Conservation (phyloP, 2,113 vertebrate genomes). For the Tinamus guttatus region DNA sequence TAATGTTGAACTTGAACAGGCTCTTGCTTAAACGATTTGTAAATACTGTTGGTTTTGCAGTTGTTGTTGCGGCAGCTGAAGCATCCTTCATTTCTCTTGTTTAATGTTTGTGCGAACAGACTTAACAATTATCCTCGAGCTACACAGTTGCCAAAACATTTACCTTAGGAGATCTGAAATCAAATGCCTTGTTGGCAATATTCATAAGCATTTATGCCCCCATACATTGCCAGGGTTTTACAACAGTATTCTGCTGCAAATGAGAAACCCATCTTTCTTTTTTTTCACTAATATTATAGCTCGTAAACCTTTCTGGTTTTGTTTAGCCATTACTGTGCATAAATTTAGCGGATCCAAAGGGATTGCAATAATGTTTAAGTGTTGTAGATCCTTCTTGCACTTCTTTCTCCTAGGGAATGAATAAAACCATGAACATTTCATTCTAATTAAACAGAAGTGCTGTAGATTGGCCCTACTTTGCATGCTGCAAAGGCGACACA, state of each 20-base stretch:
- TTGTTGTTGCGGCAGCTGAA: background rate
- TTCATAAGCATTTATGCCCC: background rate
- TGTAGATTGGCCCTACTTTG: background rate
- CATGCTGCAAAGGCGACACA: background rate
- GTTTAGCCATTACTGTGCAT: background rate
- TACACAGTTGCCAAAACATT: background rate
- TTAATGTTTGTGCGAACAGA: background rate
- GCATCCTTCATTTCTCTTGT: background rate
- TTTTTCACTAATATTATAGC: background rate
- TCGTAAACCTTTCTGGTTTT: background rate
- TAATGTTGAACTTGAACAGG: background rate
- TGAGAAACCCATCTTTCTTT: background rate
- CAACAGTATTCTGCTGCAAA: background rate
- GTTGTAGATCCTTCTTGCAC: background rate
- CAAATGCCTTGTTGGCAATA: background rate
- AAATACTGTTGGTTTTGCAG: background rate
- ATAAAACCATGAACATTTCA: background rate
- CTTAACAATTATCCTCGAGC: background rate
- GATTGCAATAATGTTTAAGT: background rate
- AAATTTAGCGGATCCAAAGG: background rate
- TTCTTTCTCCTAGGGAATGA: background rate
- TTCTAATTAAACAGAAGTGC: background rate
- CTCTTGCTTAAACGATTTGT: background rate
- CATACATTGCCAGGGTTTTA: background rate
- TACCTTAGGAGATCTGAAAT: background rate